These are phyloP conservation scores for Centroberyx gerrardi DNA, from an alignment of 2,797 vertebrate species.

Conservation along the genomic window DNA sequence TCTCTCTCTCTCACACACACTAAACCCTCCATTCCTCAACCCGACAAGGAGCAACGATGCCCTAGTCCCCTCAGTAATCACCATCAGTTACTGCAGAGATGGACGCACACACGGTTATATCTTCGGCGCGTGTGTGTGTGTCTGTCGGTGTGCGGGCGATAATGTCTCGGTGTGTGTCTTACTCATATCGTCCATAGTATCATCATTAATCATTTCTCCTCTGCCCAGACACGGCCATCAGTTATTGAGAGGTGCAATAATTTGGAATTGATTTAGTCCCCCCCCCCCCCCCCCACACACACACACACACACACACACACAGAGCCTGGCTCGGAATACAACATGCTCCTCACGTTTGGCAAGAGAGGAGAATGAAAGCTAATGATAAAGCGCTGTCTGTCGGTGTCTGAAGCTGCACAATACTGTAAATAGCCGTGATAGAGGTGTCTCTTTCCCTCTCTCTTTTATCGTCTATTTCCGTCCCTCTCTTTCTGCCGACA, in stretches of 20 bases:
- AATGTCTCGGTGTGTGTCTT: conserved; percentile 76
- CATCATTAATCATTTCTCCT: conserved; percentile 84
- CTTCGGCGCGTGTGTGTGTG: conserved; percentile 28
- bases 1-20: conserved; percentile 1
- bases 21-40: conserved; percentile 27
- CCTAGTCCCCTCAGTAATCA: conserved; percentile 59
- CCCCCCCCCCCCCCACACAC: conserved; percentile 35
- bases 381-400: conserved; percentile 66
- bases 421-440: conserved; percentile 59
- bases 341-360: conserved; percentile 57
- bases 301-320: conserved; percentile 30
- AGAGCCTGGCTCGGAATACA: conserved; percentile 66
- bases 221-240: conserved; percentile 78
- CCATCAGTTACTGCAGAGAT: conserved; percentile 30
- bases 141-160: conserved; percentile 61
- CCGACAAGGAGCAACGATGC: conserved; percentile 52
- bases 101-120: conserved; percentile 33
- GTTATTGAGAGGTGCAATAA: conserved; percentile 85
- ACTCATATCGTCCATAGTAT: conserved; percentile 82
- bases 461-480: conserved; percentile 49
- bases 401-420: conserved; percentile 57
- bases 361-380: conserved; percentile 66
- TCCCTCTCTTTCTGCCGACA: conserved; percentile 31
- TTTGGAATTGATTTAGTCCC: conserved; percentile 85
- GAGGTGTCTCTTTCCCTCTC: conserved; percentile 36